Percentiles rank a stretch among this genome's conserved stretches.
phyloP scores from a whole-genome alignment of 2,797 vertebrate genomes.

The Anisognathus igniventris region DNA sequence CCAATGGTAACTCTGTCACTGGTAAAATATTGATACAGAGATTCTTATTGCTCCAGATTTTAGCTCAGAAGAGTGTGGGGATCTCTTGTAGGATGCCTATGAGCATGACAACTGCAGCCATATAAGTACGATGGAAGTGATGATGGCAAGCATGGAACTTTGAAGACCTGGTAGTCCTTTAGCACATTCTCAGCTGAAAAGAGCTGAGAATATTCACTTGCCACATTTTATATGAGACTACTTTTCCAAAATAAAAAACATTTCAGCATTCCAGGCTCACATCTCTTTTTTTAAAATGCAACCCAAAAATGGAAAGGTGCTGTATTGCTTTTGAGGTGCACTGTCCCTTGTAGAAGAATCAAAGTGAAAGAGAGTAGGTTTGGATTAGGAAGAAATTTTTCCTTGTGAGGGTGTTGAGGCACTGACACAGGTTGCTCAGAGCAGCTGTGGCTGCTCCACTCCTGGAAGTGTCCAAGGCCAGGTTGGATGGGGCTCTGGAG shows the following conservation, averaged over 20 bases:
- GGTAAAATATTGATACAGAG: not conserved
- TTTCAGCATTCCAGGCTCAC: not conserved
- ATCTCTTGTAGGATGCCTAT: not conserved
- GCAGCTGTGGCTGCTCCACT: not conserved
- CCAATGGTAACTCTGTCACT: not conserved
- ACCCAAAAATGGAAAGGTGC: not conserved
- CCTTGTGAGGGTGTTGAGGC: fast-evolving
- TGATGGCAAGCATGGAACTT: not conserved
- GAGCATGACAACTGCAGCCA: not conserved
- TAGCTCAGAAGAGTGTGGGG: fast-evolving
- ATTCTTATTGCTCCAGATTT: not conserved
- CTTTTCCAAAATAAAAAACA: not conserved
- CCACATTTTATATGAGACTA: not conserved
- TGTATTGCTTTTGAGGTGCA: not conserved
- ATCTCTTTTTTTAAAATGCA: not conserved
- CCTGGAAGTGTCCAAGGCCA: not conserved
- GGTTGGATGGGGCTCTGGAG: not conserved
- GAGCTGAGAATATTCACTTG: not conserved
- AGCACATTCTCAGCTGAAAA: not conserved
- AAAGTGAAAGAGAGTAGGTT: not conserved
- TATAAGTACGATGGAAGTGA: not conserved
- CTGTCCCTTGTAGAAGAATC: not conserved
- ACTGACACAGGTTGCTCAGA: not conserved
- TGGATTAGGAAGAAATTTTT: not conserved
- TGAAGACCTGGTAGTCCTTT: not conserved